phyloP scores from a whole-genome alignment of 2,113 vertebrate species.

The Numida meleagris region DNA sequence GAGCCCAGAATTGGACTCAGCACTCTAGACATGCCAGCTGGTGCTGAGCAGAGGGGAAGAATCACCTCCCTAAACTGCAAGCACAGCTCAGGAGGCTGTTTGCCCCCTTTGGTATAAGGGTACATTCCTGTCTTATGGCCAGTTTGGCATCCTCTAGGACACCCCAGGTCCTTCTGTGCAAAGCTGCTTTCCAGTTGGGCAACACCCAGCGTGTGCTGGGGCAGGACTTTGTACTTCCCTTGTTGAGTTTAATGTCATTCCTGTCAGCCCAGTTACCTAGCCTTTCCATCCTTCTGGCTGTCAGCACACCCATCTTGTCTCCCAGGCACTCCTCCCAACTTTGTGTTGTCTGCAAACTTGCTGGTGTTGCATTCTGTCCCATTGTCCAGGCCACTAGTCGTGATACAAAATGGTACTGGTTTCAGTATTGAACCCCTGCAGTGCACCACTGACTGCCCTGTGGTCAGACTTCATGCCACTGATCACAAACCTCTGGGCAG shows the following conservation, averaged over 20 bases:
- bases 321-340: background rate
- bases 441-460: background rate
- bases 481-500: background rate
- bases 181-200: background rate
- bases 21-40: background rate
- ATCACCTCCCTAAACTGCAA: background rate
- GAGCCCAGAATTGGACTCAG: background rate
- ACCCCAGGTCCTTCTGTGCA: background rate
- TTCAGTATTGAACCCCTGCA: too few relatives aligned
- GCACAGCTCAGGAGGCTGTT: background rate
- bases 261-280: background rate
- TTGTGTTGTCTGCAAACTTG: background rate
- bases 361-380: background rate
- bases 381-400: background rate
- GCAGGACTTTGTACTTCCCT: background rate
- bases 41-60: background rate
- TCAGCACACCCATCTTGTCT: background rate
- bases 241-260: fast-evolving
- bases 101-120: background rate
- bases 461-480: background rate
- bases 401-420: background rate
- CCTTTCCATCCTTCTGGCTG: background rate
- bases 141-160: background rate
- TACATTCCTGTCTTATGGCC: background rate
- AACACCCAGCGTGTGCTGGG: background rate